phyloP scores from a whole-genome alignment of 2,113 vertebrate genomes.

The Solea solea region DNA sequence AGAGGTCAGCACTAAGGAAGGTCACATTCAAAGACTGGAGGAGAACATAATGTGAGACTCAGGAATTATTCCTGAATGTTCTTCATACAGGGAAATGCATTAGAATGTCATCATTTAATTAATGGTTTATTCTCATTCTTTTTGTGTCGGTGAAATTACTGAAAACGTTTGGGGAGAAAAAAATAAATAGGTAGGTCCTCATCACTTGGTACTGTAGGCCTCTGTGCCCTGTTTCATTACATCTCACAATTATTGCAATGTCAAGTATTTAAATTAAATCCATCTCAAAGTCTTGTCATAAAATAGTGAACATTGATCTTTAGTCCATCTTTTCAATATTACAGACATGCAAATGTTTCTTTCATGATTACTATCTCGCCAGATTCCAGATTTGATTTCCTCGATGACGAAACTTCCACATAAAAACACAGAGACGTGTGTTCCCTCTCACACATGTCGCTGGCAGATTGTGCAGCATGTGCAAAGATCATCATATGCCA shows the following conservation, averaged over 20 bases:
- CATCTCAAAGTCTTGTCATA: background rate
- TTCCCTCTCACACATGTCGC: slow-evolving; percentile 66
- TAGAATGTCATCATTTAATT: background rate
- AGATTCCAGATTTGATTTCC: slow-evolving; percentile 17
- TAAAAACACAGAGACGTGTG: slow-evolving; percentile 32
- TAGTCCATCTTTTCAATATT: background rate
- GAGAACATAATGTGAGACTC: slow-evolving; percentile 5
- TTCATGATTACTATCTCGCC: no score
- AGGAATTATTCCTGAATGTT: slow-evolving; percentile 1
- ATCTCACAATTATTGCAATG: background rate
- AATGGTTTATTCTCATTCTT: slow-evolving; percentile 13
- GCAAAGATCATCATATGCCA: slow-evolving; percentile 72
- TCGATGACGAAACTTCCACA: slow-evolving; percentile 17
- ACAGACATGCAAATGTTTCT: background rate
- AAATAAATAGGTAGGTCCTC: background rate
- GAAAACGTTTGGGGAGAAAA: slow-evolving; percentile 1
- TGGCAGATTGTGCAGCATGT: slow-evolving; percentile 73
- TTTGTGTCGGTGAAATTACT: slow-evolving; percentile 14
- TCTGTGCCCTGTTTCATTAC: background rate
- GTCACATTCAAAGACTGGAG: background rate
- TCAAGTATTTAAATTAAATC: background rate
- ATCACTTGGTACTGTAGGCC: background rate
- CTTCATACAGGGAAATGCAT: background rate
- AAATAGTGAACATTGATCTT: background rate
- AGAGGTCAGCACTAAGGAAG: background rate